Percentiles rank a stretch among this genome's conserved stretches.
Evolutionary conservation across 2,797 vertebrate genomes (phyloP).

Genomic region (Odontamblyopus lacepedii): DNA sequence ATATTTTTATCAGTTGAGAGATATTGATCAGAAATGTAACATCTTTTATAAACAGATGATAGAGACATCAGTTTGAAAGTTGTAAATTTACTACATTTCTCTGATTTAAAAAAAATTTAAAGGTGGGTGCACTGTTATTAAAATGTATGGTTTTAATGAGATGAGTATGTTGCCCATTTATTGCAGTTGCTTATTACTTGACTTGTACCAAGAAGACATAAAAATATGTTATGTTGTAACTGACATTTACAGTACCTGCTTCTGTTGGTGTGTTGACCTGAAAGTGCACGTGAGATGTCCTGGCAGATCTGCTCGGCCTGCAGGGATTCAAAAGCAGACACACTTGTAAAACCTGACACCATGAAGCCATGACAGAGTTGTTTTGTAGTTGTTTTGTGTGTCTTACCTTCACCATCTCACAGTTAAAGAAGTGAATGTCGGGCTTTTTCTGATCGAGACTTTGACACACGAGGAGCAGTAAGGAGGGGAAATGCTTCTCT

Average conservation of each 20-base stretch:
- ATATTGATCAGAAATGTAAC: neutral
- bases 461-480: constrained; percentile 84
- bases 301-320: constrained; percentile 82
- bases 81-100: neutral
- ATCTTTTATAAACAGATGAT: neutral
- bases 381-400: neutral
- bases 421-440: constrained; percentile 85
- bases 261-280: constrained; percentile 55
- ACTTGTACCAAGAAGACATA: neutral
- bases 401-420: constrained; percentile 66
- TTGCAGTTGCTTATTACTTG: neutral
- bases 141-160: neutral
- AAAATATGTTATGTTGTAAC: neutral
- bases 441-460: constrained; percentile 74
- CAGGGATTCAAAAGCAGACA: constrained; percentile 22
- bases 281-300: constrained; percentile 75
- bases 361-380: neutral
- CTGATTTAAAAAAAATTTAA: neutral
- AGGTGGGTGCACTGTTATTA: neutral
- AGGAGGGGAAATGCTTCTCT: constrained; percentile 67
- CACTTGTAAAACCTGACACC: constrained; percentile 45
- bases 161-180: neutral
- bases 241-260: constrained; percentile 67
- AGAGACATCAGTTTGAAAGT: neutral
- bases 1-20: neutral